Base-by-base conservation (phyloP, 2,888 invertebrate genomes). In the Masnerella sp. region DNA sequence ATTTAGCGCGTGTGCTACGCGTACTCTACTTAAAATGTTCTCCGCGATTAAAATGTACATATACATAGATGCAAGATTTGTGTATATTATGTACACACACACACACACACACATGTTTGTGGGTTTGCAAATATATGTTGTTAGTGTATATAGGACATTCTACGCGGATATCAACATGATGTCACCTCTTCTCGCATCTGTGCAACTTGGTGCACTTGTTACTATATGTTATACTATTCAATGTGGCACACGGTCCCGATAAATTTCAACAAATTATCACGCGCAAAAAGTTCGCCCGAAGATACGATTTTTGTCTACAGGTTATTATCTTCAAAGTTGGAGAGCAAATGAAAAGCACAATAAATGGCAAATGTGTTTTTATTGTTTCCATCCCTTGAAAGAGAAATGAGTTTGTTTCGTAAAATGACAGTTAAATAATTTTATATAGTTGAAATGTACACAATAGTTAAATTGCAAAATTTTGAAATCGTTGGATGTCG, bases 81-180 rank as follows among this genome's bases (percentile, higher is more conserved):
- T 22, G 7, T 22, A n/a, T n/a, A n/a, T n/a, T 30, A 30, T 30
- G 20, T n/a, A 17, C 8, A 15, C 8, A 8, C n/a, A 34, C 34
- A 34, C 3, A 34, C 22, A 22, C 7, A 22, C 22, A 22, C 7
- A 22, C 2, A 30, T 9, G 30, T 30, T 34, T 25, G 43, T 67
- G 42, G 54, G 45, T 52, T n/a, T 15, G 52, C 32, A 30, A 36
- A 49, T 62, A 56, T 62, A n/a, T n/a, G n/a, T n/a, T n/a, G n/a
- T n/a, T n/a, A n/a, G 56, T 69, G 69, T 70, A 70, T 70, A 70
- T 70, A 62, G 70, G 62, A 56, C 70, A 70, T 70, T 70, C 70
- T 62, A 70, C 56, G 62, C 70, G 62, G 62, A 62, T 70, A 56
- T 70, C 56, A 70, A 51, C 70, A 65, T 47, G 59, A 72, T 72